Evolutionary conservation across 2,888 invertebrate genomes (phyloP).

Genomic region (Dolomedes plantarius): DNA sequence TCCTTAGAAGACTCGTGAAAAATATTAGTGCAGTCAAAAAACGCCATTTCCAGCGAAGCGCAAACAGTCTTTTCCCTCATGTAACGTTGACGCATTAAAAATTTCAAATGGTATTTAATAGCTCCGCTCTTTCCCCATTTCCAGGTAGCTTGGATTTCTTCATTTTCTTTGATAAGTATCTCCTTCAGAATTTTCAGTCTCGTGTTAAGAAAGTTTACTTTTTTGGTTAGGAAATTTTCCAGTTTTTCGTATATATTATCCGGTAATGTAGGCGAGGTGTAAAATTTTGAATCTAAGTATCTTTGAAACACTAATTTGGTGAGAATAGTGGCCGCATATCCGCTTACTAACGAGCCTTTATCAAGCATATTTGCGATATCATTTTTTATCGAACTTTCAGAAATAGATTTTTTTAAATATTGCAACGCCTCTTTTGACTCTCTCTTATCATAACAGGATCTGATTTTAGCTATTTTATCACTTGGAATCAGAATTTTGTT

Average conservation of each 20-base stretch:
- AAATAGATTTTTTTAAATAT: too few species aligned
- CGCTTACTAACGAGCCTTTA: too few species aligned
- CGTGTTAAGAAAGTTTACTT: neutral
- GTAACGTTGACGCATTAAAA: constrained; percentile 1
- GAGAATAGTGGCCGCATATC: neutral
- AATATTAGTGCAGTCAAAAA: neutral
- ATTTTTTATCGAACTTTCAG: too few species aligned
- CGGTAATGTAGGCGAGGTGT: neutral
- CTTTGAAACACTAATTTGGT: neutral
- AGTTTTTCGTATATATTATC: neutral
- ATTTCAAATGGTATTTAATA: neutral
- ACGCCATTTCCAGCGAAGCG: neutral
- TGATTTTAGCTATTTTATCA: neutral
- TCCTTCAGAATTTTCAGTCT: neutral
- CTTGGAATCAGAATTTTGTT: neutral
- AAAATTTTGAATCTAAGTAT: neutral
- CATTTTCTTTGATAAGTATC: constrained; percentile 6
- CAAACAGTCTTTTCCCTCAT: neutral
- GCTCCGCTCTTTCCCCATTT: neutral
- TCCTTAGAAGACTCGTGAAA: too few species aligned
- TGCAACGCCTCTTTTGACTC: too few species aligned
- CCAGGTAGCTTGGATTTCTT: neutral
- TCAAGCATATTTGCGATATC: too few species aligned
- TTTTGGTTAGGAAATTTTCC: neutral
- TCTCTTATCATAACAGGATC: too few species aligned